Evolutionary conservation across 1,140 invertebrate genomes (phyloP), one percentile per base, ranked within the genome.

Genomic region (Maniola jurtina): DNA sequence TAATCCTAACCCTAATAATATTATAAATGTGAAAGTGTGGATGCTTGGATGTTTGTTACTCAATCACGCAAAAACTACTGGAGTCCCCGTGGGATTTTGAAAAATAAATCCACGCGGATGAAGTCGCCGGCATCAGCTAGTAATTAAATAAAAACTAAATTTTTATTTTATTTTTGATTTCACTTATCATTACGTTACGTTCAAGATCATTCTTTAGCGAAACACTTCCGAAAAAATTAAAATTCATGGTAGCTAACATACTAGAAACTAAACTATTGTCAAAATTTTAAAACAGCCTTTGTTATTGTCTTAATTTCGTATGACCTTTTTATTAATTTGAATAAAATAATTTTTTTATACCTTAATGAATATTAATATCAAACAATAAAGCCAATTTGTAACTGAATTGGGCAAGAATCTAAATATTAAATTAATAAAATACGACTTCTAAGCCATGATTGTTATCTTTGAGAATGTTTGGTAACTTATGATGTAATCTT

Each of bases 331-430:
- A 42, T 35, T 34, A 40, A 45, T 60, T 60, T 42, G 57, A 45
- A 59, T 59, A 36, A 25, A 61, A 50, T 61, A 61, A 11, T 14
- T 50, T 16, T 59, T 50, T 50, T 33, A 60, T 50, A 36, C 14
- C 59, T 6, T 50, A 34, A 50, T 61, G 45, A 61, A 61, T 61
- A 61, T 61, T 50, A 61, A 61, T 61, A 36, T 61, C 8, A 50
- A 61, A 61, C 59, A 61, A 52, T 61, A 50, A 36, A 50, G 50
- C 45, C 25, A 34, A 34, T 55, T 11, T 55, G 52, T 55, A 55
- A 55, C 52, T 55, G 16, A 34, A 55, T 55, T 55, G 34, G 52
- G 25, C 52, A 55, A 25, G 25, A 25, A 55, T 55, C n/a, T 34
- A 55, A 55, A 55, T 55, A 55, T 55, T 34, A 34, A 34, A 55